Base-by-base conservation (phyloP, 2,113 vertebrate species). In the Heterotis niloticus region DNA sequence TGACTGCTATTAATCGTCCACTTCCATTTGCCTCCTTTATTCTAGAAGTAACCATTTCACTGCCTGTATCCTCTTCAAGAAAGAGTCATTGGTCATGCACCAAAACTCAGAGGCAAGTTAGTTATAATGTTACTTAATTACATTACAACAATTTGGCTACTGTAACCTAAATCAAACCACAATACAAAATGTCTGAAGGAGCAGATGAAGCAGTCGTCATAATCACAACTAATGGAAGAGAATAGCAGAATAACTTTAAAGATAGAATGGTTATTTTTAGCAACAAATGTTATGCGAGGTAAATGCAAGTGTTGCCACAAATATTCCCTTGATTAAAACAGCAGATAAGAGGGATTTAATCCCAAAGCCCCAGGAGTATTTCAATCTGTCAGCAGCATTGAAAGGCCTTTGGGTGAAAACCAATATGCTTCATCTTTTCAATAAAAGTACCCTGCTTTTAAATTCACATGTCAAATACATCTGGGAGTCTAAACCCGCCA, bases 271-370 rank as follows among this genome's bases (percentile, higher is more conserved):
- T 59, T 80, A 78, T 78, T 82, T 80, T 86, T 86, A 86, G 83
- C 82, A 23, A 59, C 44, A 5, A 69, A 78, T 73, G 77, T 83
- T 85, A 89, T 89, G 85, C 68, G 75, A 59, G 77, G 88, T 77
- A 84, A 79, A 87, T 84, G 82, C 80, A 84, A 86, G 84, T 69
- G 0, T 83, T 56, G 86, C 29, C 1, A 71, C 72, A 84, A 85
- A 88, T 84, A 89, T 85, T 87, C 83, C 85, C 86, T 83, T 90
- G 89, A 91, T 90, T 88, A 87, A 79, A 82, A 80, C 83, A 87
- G 83, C 84, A 84, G 86, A 84, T 90, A 88, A 88, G 83, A 87
- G 81, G 84, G 80, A 76, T 78, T 78, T 86, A 88, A 90, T 91
- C 86, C 82, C 83, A 75, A 84, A 83, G 80, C 81, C 29, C 59